Evolutionary conservation across 2,888 invertebrate species (phyloP).

Genomic region (Callinectes sapidus): DNA sequence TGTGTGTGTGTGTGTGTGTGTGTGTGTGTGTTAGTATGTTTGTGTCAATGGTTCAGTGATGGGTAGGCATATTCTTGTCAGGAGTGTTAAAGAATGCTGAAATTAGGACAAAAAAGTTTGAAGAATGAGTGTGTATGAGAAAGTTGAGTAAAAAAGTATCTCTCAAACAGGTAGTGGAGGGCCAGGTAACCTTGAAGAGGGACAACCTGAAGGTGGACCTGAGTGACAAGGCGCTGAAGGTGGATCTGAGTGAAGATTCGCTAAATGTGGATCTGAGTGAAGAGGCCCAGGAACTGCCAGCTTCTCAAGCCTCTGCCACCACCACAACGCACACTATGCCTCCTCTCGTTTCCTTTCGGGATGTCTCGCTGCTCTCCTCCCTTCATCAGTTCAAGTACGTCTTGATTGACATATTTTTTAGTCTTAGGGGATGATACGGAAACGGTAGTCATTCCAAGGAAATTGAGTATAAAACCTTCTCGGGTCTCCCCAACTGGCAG

Average conservation of each 20-base stretch:
- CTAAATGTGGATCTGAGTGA: conserved; percentile 49
- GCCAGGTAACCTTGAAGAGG: neutral
- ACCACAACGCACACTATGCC: conserved; percentile 45
- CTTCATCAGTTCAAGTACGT: conserved; percentile 51
- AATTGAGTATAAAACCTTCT: no score
- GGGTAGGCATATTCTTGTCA: neutral
- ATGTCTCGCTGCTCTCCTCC: conserved; percentile 62
- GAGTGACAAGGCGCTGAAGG: conserved; percentile 57
- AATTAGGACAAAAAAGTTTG: neutral
- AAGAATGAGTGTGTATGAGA: neutral
- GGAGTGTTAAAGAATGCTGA: neutral
- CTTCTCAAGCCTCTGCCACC: conserved; percentile 3
- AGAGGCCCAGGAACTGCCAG: conserved; percentile 62
- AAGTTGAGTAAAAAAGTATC: neutral
- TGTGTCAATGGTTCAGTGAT: neutral
- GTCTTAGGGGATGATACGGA: no score
- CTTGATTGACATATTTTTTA: neutral
- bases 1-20: neutral
- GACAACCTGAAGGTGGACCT: conserved; percentile 49
- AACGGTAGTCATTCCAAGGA: no score
- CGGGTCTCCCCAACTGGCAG: no score
- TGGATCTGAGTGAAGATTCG: conserved; percentile 48
- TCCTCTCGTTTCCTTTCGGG: conserved; percentile 56
- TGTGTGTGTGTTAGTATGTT: neutral
- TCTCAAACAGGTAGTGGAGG: conserved; percentile 54